Conservation (phyloP, 2,797 vertebrate species). For the Rhadinocentrus ornatus region DNA sequence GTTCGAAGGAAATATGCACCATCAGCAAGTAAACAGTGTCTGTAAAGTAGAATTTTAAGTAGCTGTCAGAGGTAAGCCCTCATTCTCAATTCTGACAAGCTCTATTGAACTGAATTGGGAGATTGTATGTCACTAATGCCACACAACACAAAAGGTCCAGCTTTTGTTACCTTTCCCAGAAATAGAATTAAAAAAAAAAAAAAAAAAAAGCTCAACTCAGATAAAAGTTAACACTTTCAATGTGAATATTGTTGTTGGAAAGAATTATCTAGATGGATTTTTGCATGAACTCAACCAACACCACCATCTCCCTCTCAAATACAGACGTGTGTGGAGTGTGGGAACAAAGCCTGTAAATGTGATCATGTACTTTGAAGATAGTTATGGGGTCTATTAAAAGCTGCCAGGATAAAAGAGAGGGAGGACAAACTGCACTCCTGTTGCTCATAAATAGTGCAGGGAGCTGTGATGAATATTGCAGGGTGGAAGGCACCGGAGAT, state of each 20-base stretch:
- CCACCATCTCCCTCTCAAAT: background rate
- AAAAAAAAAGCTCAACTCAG: constrained; percentile 31
- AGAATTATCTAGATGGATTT: background rate
- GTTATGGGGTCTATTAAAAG: constrained; percentile 61
- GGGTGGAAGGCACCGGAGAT: constrained; percentile 62
- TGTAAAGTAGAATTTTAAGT: constrained; percentile 1
- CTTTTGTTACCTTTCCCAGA: constrained; percentile 52
- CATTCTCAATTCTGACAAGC: constrained; percentile 57
- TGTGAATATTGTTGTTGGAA: background rate
- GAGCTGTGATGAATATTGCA: constrained; percentile 78
- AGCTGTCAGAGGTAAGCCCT: constrained; percentile 35
- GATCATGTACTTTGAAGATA: background rate
- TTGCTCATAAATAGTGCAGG: constrained; percentile 89
- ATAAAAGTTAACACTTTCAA: background rate
- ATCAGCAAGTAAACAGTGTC: background rate
- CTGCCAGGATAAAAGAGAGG: constrained; percentile 76
- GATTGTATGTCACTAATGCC: constrained; percentile 38
- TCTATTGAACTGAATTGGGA: constrained; percentile 40
- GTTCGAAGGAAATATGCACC: background rate
- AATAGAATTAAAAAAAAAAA: constrained; percentile 35
- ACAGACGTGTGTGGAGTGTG: background rate
- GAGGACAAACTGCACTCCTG: constrained; percentile 67
- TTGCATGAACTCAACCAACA: background rate
- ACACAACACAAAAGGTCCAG: constrained; percentile 36
- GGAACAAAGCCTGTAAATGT: background rate